Percentiles rank a stretch among this genome's conserved stretches.
These are phyloP conservation scores for Mamestra brassicae DNA, from an alignment of 2,888 invertebrate genomes.

Conservation along the genomic window DNA sequence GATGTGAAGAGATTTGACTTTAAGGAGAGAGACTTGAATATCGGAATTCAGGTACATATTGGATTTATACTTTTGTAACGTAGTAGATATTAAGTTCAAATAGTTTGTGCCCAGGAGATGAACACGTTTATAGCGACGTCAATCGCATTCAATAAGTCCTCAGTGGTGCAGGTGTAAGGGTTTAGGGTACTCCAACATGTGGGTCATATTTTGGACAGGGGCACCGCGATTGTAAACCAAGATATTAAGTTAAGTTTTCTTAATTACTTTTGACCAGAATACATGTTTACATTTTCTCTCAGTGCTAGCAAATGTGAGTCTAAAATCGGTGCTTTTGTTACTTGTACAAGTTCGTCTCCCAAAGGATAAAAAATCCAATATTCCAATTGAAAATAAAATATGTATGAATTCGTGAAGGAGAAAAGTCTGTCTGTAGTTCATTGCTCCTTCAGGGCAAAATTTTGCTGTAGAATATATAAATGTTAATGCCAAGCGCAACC, in stretches of 20 bases:
- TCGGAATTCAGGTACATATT: slow-evolving; percentile 47
- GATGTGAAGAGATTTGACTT: slow-evolving; percentile 58
- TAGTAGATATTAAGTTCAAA: no score
- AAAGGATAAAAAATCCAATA: background rate
- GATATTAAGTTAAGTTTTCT: background rate
- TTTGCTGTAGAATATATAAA: background rate
- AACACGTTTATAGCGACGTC: no score
- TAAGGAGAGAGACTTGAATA: slow-evolving; percentile 34
- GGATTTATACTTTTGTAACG: background rate
- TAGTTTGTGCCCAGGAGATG: no score
- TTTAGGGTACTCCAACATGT: no score
- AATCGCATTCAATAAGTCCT: no score
- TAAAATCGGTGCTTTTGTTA: background rate
- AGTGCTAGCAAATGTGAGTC: background rate
- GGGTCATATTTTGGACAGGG: no score
- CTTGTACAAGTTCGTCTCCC: background rate
- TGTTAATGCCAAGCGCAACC: background rate
- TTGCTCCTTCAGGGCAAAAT: background rate
- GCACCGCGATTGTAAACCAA: no score
- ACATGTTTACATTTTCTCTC: background rate
- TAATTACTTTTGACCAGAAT: background rate
- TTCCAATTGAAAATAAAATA: slow-evolving; percentile 1
- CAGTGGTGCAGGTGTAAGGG: no score
- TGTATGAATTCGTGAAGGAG: background rate
- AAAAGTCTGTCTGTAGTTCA: background rate